A percentile compares a stretch with the other conserved stretches of the same genome.
Evolutionary conservation across 2,888 invertebrate species (phyloP).

Genomic region (Eulithis testata): DNA sequence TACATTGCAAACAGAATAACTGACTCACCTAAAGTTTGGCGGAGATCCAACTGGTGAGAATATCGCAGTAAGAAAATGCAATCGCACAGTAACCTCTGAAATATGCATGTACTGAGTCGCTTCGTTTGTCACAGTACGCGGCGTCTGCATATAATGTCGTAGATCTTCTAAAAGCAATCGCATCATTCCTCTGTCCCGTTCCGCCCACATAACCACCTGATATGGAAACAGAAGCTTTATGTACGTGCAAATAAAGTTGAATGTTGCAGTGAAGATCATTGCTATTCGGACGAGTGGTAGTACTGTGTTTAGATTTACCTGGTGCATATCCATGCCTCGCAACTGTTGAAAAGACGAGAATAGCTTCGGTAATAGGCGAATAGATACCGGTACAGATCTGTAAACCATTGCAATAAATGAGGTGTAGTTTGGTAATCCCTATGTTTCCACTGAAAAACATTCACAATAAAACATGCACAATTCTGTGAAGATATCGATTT

Average conservation of each 20-base stretch:
- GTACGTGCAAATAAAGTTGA: background rate
- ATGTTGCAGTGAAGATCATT: background rate
- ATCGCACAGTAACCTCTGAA: slow-evolving; percentile 94
- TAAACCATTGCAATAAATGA: slow-evolving; percentile 19
- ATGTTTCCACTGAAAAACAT: too few relatives aligned
- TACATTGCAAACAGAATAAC: too few relatives aligned
- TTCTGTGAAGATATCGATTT: too few relatives aligned
- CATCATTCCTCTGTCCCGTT: slow-evolving; percentile 96
- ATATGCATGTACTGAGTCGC: slow-evolving; percentile 86
- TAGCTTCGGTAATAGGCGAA: slow-evolving; percentile 94
- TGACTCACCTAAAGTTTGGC: slow-evolving; percentile 90
- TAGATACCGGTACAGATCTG: slow-evolving; percentile 94
- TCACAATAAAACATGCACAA: too few relatives aligned
- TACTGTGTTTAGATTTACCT: slow-evolving; percentile 66
- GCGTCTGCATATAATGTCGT: slow-evolving; percentile 84
- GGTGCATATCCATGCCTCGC: slow-evolving; percentile 93
- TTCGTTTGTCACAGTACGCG: slow-evolving; percentile 52
- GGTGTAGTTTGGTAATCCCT: too few relatives aligned
- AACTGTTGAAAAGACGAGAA: slow-evolving; percentile 96
- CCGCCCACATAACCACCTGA: slow-evolving; percentile 95
- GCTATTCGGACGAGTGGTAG: background rate
- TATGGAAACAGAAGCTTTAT: slow-evolving; percentile 15
- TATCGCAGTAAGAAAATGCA: slow-evolving; percentile 96
- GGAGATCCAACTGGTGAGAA: slow-evolving; percentile 96
- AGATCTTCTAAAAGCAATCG: slow-evolving; percentile 95